Evolutionary conservation across 2,113 vertebrate species (phyloP).

Genomic region (Pseudonaja textilis): DNA sequence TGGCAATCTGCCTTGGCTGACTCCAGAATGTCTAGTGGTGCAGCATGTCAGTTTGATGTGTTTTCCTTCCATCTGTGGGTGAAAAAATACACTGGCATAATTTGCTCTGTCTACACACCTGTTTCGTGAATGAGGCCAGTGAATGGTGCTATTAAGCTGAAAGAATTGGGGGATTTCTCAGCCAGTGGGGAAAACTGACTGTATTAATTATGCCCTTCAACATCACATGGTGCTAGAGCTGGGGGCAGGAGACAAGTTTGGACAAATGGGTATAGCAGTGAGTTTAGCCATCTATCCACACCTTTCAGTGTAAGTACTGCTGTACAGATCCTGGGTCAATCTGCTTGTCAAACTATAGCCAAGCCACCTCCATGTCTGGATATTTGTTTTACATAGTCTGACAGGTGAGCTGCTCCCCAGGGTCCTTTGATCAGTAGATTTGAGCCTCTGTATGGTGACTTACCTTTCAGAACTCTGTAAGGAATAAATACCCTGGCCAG

Average conservation of each 20-base stretch:
- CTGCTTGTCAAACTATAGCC: background rate
- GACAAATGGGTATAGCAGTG: background rate
- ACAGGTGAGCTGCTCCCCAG: background rate
- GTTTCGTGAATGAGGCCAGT: background rate
- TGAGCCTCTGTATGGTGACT: background rate
- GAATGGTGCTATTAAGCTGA: background rate
- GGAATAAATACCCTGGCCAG: background rate
- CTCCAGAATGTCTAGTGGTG: background rate
- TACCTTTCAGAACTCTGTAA: background rate
- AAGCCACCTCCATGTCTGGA: background rate
- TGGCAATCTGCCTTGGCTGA: background rate
- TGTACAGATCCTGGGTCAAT: background rate
- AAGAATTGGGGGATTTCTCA: background rate
- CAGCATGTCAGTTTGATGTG: background rate
- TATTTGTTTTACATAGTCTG: background rate
- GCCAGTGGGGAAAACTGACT: background rate
- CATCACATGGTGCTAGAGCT: background rate
- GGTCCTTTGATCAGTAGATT: background rate
- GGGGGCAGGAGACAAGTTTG: background rate
- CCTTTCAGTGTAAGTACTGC: background rate
- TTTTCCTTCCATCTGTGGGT: background rate
- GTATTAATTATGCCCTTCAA: background rate
- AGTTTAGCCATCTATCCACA: background rate
- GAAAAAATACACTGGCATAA: background rate
- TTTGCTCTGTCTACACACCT: background rate